Evolutionary conservation across 2,797 vertebrate species (phyloP), one percentile per base, ranked within the genome.

Genomic region (Mallotus villosus): DNA sequence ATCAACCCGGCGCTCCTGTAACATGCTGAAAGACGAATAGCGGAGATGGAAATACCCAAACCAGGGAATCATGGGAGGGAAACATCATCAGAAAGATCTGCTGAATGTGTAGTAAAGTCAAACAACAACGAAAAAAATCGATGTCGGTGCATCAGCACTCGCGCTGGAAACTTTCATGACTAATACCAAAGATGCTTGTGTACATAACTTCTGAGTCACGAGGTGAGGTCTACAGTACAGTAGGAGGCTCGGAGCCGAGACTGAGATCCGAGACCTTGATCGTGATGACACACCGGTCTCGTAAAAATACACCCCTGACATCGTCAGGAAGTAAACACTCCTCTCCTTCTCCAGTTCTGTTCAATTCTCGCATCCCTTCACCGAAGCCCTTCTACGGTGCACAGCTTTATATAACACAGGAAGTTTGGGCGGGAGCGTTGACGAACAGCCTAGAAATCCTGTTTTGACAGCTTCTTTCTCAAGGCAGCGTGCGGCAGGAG

Each of bases 201-300:
- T 8, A 55, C 19, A 46, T 8, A 46, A 2, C 11, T 14, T 46
- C 41, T 12, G 41, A 1, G 11, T 46, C 9, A 8, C 14, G 41
- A 46, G 41, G 41, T 46, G 11, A 3, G 3, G 17, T 55, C 16
- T 55, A 7, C 17, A n/a, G 51, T n/a, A 55, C 19, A 55, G 51
- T n/a, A 55, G 51, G 16, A 74, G 69, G 65, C 57, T 3, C 72
- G 58, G 65, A 74, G 63, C 37, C 24, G 32, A 62, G 63, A 37
- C 16, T 37, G 34, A 37, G 65, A 68, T 62, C 58, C 51, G 21
- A 62, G 64, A 37, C 3, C 71, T 65, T 49, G 74, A 67, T 79
- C 87, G 87, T 81, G 74, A 85, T 72, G 75, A 73, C 72, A 85
- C 81, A 83, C 82, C 27, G 75, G 80, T 79, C 74, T 66, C 12